phyloP scores from a whole-genome alignment of 2,113 vertebrate genomes.

The Cichladusa arquata region DNA sequence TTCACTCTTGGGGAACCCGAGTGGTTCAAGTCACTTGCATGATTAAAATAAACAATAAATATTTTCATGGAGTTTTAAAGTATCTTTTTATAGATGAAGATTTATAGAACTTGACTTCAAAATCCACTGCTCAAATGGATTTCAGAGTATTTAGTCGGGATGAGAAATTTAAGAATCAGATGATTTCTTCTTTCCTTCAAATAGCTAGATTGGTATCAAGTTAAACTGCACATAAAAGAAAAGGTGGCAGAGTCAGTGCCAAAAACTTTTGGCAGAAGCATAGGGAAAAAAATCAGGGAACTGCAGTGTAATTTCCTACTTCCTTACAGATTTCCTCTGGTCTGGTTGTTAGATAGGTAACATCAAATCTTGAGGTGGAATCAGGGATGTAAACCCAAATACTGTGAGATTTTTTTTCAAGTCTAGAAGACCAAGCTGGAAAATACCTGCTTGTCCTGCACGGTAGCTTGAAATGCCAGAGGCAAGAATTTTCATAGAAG shows the following conservation, averaged over 20 bases:
- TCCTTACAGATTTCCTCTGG: not conserved
- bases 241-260: not conserved
- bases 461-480: not conserved
- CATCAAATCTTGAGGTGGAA: not conserved
- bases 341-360: not conserved
- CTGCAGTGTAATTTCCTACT: not conserved
- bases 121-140: not conserved
- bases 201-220: not conserved
- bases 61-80: not conserved
- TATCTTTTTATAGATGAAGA: not conserved
- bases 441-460: not conserved
- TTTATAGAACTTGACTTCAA: not conserved
- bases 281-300: not conserved
- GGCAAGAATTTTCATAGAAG: conserved; percentile 10
- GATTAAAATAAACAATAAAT: not conserved
- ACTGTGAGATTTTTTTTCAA: not conserved
- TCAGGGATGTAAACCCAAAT: not conserved
- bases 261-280: not conserved
- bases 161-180: not conserved
- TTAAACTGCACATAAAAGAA: not conserved
- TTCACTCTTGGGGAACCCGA: not conserved
- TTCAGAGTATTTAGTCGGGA: not conserved
- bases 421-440: not conserved
- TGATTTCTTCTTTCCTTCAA: not conserved
- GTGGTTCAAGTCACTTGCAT: not conserved